Evolutionary conservation across 2,113 vertebrate genomes (phyloP).

Genomic region (Pavo muticus): DNA sequence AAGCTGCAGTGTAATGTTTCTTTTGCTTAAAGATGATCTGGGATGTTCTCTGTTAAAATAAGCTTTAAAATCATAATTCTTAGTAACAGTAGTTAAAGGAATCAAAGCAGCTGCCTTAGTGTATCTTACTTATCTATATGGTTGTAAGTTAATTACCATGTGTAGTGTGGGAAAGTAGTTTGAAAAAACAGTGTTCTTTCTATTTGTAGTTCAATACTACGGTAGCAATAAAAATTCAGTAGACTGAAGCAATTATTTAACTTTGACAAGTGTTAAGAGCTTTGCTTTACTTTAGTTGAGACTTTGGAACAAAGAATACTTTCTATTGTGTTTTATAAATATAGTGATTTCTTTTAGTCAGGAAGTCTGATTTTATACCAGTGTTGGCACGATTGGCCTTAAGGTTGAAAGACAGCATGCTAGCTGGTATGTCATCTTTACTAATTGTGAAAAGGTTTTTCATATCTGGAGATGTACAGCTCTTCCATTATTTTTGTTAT

Average conservation of each 20-base stretch:
- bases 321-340: neutral
- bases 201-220: neutral
- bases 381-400: neutral
- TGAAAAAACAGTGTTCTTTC: neutral
- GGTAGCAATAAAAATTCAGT: neutral
- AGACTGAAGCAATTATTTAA: neutral
- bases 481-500: neutral
- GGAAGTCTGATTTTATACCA: neutral
- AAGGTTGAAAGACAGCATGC: constrained; percentile 34
- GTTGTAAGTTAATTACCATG: neutral
- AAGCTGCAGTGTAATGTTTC: neutral
- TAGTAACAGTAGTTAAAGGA: neutral
- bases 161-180: neutral
- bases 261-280: neutral
- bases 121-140: neutral
- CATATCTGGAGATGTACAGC: neutral
- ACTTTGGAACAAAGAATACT: neutral
- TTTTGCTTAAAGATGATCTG: neutral
- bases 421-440: neutral
- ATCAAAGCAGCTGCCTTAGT: neutral
- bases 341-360: neutral
- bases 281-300: neutral
- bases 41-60: neutral
- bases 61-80: neutral
- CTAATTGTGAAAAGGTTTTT: neutral